Conservation (phyloP, 2,888 invertebrate genomes). For the Andricus curvator region DNA sequence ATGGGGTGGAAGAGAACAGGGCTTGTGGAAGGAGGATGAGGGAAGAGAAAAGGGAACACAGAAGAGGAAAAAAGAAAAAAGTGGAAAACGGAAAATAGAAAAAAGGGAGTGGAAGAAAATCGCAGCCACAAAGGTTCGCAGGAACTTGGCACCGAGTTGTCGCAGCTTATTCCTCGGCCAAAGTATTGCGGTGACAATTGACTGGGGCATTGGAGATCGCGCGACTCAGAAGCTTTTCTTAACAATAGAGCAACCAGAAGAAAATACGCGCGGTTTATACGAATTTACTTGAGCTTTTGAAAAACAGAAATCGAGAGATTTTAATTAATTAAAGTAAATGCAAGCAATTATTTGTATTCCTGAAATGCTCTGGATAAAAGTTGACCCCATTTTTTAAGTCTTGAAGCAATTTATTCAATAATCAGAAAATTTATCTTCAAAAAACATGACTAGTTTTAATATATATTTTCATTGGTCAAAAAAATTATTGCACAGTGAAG, state of each 20-base stretch:
- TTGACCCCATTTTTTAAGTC: background rate
- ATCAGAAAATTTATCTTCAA: too few species aligned
- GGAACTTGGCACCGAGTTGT: slow-evolving; percentile 44
- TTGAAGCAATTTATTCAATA: background rate
- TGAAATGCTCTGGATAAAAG: background rate
- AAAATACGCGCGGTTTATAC: slow-evolving; percentile 1
- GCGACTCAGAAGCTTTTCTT: slow-evolving; percentile 30
- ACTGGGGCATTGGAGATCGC: slow-evolving; percentile 44
- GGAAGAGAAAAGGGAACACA: slow-evolving; percentile 12
- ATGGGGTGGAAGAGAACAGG: slow-evolving; percentile 7
- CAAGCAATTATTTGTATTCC: background rate
- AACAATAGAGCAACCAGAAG: slow-evolving; percentile 31
- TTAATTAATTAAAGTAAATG: background rate
- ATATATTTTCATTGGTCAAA: too few species aligned
- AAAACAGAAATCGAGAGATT: background rate
- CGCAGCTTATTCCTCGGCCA: slow-evolving; percentile 43
- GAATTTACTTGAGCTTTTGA: background rate
- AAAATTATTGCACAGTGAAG: too few species aligned
- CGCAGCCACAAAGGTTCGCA: slow-evolving; percentile 40
- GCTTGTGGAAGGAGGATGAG: background rate
- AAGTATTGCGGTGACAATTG: slow-evolving; percentile 46
- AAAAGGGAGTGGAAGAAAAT: slow-evolving; percentile 29
- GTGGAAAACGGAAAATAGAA: background rate
- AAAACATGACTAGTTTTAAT: too few species aligned
- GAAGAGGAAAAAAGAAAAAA: slow-evolving; percentile 14